phyloP scores from a whole-genome alignment of 2,797 vertebrate genomes.

The Scarus forsteni region DNA sequence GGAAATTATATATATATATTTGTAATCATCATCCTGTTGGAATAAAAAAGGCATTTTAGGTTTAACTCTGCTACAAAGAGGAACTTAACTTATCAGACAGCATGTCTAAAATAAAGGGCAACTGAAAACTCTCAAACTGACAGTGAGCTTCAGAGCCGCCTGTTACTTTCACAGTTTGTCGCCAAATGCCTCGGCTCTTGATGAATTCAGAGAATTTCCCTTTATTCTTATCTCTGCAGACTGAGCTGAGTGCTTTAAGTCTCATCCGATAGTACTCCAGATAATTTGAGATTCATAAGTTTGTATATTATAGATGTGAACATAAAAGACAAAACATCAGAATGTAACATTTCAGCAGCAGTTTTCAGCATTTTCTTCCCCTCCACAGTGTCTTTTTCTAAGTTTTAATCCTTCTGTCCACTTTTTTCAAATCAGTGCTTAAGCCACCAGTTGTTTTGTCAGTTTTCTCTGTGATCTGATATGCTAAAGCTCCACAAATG shows the following conservation, averaged over 20 bases:
- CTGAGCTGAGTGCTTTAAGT: conserved; percentile 26
- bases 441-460: conserved; percentile 36
- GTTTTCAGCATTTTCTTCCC: neutral
- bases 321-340: conserved; percentile 19
- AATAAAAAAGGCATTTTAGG: conserved; percentile 7
- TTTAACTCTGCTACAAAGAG: conserved; percentile 40
- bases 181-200: conserved; percentile 66
- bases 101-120: conserved; percentile 62
- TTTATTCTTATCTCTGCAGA: conserved; percentile 32
- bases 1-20: neutral
- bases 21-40: neutral
- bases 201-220: conserved; percentile 57
- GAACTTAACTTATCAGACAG: conserved; percentile 36
- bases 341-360: conserved; percentile 9
- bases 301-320: neutral
- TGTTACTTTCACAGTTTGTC: conserved; percentile 76
- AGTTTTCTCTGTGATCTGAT: conserved; percentile 53
- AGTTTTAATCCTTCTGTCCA: conserved; percentile 26
- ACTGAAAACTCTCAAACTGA: conserved; percentile 56
- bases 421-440: conserved; percentile 18
- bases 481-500: conserved; percentile 65
- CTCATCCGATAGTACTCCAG: conserved; percentile 18
- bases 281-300: neutral
- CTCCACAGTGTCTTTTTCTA: conserved; percentile 6
- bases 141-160: conserved; percentile 50